Base-by-base conservation (phyloP, 2,113 vertebrate genomes). In the Ammodramus savannarum region DNA sequence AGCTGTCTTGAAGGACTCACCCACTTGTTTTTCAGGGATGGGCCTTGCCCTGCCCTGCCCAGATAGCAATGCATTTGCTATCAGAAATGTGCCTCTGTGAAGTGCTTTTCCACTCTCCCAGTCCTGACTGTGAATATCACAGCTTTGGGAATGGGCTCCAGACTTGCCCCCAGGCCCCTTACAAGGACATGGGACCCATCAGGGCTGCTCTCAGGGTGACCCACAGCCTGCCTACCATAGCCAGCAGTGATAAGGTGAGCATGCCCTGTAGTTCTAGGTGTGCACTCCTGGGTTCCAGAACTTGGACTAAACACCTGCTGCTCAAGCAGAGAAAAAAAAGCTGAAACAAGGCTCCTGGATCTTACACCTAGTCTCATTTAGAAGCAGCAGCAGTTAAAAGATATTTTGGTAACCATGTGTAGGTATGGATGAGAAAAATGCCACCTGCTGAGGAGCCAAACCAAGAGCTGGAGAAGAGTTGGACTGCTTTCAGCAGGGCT, bases 201-300 rank as follows among this genome's bases (percentile, higher is more conserved):
- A 39, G 41, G 13, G 10, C 32, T 38, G 6, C n/a, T 75, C 4
- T 65, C 1, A 7, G 7, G 5, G 14, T 48, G 49, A 14, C 57
- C 22, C 9, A 4, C 0, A 2, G 32, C 15, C 15, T 0, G 0
- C 7, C 7, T 77, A 10, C 22, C 0, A 0, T 5, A 43, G 54
- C 54, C 3, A 2, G 12, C 0, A 0, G 34, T 4, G 13, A 27
- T 4, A 27, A 46, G 26, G 23, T 36, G 38, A 52, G 48, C 43
- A 22, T 0, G 0, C 32, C 19, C 26, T 21, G 6, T 10, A 1
- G 3, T 57, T 58, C 34, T 49, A 16, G 16, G 10, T 12, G 16
- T 11, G 2, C 7, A 29, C 0, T 0, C 6, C 34, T 43, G 10
- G 11, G 11, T 66, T 61, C 26, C 52, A 61, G 29, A 9, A 23